Conservation (phyloP, 2,888 invertebrate genomes). For the Trissoscelio sp. region DNA sequence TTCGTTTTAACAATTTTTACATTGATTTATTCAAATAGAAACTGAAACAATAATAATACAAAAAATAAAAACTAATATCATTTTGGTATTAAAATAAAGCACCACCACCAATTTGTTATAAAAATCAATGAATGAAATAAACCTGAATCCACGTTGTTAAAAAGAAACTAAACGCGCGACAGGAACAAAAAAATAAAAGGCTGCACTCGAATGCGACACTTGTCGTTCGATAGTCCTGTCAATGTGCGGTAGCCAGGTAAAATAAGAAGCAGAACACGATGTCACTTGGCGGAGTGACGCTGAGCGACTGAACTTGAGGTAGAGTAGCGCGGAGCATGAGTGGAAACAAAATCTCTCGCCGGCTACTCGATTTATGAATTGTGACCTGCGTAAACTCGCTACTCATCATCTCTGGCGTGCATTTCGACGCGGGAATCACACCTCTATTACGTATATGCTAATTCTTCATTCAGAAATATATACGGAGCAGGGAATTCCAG, state of each 20-base stretch:
- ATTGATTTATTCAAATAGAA: too few relatives aligned
- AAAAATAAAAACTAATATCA: too few relatives aligned
- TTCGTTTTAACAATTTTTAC: too few relatives aligned
- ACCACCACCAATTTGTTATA: too few relatives aligned
- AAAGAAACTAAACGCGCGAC: too few relatives aligned
- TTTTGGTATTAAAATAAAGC: too few relatives aligned
- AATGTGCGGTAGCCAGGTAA: constrained; percentile 35
- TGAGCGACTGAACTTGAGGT: constrained; percentile 78
- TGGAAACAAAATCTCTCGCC: constrained; percentile 66
- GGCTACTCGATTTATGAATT: constrained; percentile 64
- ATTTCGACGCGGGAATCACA: constrained; percentile 25
- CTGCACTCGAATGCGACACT: constrained; percentile 6
- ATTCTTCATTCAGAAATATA: neutral
- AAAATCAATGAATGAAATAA: too few relatives aligned
- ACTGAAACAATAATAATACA: too few relatives aligned
- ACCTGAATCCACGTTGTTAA: too few relatives aligned
- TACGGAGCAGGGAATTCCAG: neutral
- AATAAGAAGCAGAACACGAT: constrained; percentile 69
- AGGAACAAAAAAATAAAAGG: constrained; percentile 36
- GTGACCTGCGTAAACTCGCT: constrained; percentile 61
- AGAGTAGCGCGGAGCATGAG: constrained; percentile 52
- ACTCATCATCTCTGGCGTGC: constrained; percentile 36
- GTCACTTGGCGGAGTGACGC: constrained; percentile 79
- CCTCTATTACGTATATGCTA: neutral
- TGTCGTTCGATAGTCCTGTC: constrained; percentile 15